Conservation (phyloP, 1,140 invertebrate genomes). For the Bombus ignitus region DNA sequence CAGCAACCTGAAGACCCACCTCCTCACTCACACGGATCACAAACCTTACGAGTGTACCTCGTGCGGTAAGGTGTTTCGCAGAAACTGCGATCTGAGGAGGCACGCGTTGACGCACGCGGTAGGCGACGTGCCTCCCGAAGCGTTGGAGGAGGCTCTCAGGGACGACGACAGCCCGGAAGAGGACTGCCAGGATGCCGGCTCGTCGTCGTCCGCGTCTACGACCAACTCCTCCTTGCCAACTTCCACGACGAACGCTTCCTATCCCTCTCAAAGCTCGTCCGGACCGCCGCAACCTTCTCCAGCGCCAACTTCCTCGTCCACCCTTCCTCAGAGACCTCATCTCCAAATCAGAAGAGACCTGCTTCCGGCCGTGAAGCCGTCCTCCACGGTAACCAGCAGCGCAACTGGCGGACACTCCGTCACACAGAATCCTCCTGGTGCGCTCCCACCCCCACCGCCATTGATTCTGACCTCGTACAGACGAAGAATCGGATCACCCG, state of each 20-base stretch:
- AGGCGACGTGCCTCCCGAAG: conserved; percentile 89
- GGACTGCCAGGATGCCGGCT: conserved; percentile 75
- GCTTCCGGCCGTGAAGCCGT: conserved; percentile 84
- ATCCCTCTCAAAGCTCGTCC: conserved; percentile 72
- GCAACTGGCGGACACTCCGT: conserved; percentile 67
- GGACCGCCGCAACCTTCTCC: conserved; percentile 52
- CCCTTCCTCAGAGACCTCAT: conserved; percentile 83
- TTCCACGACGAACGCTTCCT: conserved; percentile 30
- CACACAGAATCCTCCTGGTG: conserved; percentile 81
- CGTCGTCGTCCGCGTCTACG: conserved; percentile 64
- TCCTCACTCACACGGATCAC: conserved; percentile 97
- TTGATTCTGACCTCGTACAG: conserved; percentile 78
- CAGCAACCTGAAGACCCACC: conserved; percentile 95
- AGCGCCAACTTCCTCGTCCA: conserved; percentile 53
- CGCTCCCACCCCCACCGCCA: conserved; percentile 81
- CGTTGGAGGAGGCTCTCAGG: conserved; percentile 85
- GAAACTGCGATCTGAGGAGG: conserved; percentile 92
- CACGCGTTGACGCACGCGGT: conserved; percentile 94
- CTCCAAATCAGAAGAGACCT: conserved; percentile 89
- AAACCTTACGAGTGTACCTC: conserved; percentile 96
- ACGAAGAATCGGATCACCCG: conserved; percentile 78
- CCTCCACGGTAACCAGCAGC: conserved; percentile 81
- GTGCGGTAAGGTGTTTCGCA: conserved; percentile 93
- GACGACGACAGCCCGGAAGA: conserved; percentile 85
- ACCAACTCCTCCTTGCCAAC: conserved; percentile 60